Conservation (phyloP, 1,140 invertebrate genomes). For the Pseudomyrmex flavicornis region DNA sequence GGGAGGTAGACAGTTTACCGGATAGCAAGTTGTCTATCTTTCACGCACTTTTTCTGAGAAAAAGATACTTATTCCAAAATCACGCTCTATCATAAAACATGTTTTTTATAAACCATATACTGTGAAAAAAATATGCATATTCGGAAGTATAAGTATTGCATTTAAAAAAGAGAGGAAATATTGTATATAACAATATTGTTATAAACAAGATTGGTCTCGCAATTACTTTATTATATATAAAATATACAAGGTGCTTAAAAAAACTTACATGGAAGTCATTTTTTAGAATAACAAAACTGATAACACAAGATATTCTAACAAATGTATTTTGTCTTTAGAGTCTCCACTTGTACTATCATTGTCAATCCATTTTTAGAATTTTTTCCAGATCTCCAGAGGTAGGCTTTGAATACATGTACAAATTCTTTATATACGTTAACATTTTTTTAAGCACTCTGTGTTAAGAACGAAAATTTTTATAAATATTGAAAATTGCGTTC, state of each 20-base stretch:
- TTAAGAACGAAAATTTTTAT: too few species aligned
- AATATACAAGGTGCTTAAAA: not conserved
- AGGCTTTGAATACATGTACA: not conserved
- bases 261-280: not conserved
- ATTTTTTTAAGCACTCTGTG: not conserved
- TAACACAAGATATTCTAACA: not conserved
- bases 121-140: conserved; percentile 34
- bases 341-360: not conserved
- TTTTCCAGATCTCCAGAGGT: not conserved
- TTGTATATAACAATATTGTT: conserved; percentile 20
- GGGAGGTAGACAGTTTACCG: too few species aligned
- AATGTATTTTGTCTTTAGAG: not conserved
- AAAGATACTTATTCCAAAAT: too few species aligned
- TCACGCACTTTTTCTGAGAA: too few species aligned
- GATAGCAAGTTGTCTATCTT: too few species aligned
- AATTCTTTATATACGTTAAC: not conserved
- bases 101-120: conserved; percentile 46
- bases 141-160: conserved; percentile 13
- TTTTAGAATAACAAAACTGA: not conserved
- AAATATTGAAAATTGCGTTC: too few species aligned
- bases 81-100: not conserved
- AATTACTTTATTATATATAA: conserved; percentile 53
- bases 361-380: not conserved
- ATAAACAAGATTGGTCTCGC: conserved; percentile 21
- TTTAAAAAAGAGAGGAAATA: not conserved